Conservation (phyloP, 2,888 invertebrate species). For the Tupiocoris notatus region DNA sequence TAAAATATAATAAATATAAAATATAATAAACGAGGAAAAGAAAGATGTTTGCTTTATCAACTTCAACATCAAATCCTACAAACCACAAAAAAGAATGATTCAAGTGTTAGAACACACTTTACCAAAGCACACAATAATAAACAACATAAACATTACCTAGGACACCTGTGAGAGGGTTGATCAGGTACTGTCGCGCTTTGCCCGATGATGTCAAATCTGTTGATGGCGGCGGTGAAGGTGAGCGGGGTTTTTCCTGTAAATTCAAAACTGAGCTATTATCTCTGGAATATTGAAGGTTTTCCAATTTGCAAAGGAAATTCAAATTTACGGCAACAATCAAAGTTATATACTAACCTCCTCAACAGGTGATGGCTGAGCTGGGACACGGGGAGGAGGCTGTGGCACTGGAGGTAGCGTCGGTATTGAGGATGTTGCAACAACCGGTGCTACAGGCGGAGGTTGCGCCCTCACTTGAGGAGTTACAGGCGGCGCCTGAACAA, state of each 20-base stretch:
- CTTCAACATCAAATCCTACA: no score
- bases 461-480: not conserved
- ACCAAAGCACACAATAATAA: no score
- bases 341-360: not conserved
- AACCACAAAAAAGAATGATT: no score
- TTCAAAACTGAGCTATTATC: no score
- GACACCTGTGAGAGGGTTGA: conserved; percentile 77
- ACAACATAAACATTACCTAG: no score
- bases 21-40: no score
- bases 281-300: not conserved
- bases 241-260: conserved; percentile 28
- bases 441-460: not conserved
- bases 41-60: no score
- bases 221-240: conserved; percentile 32
- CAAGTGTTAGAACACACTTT: no score
- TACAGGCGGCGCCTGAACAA: conserved; percentile 8
- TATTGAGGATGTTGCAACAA: no score
- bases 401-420: not conserved
- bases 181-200: conserved; percentile 67
- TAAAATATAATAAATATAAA: no score
- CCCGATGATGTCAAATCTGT: conserved; percentile 42
- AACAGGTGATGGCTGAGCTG: not conserved
- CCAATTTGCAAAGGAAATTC: not conserved
- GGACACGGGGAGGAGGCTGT: not conserved
- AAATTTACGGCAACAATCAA: no score